Percentiles rank a stretch among this genome's conserved stretches.
These are phyloP conservation scores for Drosophila quinaria DNA, from an alignment of 2,888 invertebrate genomes.

Conservation along the genomic window DNA sequence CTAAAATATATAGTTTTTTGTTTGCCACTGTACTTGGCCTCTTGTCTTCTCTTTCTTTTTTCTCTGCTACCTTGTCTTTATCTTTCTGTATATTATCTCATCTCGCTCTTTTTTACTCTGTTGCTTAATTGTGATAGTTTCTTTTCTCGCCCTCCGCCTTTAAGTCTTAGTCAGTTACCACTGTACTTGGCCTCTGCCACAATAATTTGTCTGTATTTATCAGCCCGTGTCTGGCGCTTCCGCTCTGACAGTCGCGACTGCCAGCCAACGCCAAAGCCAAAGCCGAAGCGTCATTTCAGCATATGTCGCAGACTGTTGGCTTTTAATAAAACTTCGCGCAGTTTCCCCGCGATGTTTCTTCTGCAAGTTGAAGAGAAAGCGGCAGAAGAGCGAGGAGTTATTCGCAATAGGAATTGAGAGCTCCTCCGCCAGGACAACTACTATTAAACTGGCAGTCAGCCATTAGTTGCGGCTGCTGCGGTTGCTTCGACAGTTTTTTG, in stretches of 20 bases:
- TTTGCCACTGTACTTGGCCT: no score
- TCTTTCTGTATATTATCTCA: no score
- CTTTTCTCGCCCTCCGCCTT: no score
- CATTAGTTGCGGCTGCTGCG: conserved; percentile 71
- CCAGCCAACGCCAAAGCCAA: conserved; percentile 3
- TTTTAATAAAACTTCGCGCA: conserved; percentile 74
- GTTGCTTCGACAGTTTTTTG: conserved; percentile 45
- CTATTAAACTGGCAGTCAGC: conserved; percentile 69
- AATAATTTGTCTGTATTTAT: conserved; percentile 69
- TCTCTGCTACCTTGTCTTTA: not conserved
- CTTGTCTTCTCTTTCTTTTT: not conserved
- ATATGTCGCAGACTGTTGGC: conserved; percentile 69
- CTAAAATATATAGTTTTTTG: not conserved
- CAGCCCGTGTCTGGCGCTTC: conserved; percentile 62
- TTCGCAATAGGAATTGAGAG: conserved; percentile 54
- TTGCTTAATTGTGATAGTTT: no score
- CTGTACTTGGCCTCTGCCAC: conserved; percentile 50
- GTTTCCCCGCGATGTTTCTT: conserved; percentile 41
- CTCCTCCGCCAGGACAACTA: conserved; percentile 46
- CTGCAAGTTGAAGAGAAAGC: conserved; percentile 10
- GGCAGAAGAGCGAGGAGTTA: conserved; percentile 29
- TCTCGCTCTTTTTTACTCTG: not conserved
- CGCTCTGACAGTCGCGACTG: conserved; percentile 51
- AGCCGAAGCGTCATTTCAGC: conserved; percentile 10
- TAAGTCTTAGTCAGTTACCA: not conserved